Percentiles rank a stretch among this genome's conserved stretches.
Conservation (phyloP, 2,888 invertebrate species). For the Lasioglossum morio region DNA sequence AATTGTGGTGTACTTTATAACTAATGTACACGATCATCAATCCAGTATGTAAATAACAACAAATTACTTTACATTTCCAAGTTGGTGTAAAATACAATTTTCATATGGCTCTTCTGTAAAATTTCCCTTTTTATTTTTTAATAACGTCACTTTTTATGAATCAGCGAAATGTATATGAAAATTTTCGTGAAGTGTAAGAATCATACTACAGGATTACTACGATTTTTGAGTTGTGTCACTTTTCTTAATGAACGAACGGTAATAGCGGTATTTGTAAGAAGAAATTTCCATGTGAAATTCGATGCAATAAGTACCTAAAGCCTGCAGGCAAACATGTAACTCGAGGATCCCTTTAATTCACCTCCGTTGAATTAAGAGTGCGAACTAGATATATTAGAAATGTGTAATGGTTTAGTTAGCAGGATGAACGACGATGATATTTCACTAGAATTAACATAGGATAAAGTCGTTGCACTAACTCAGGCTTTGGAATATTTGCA, state of each 20-base stretch:
- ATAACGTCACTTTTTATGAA: too few relatives aligned
- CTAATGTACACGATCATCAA: too few relatives aligned
- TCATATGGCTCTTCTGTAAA: too few relatives aligned
- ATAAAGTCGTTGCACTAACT: conserved; percentile 8
- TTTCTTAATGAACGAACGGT: too few relatives aligned
- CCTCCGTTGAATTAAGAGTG: neutral
- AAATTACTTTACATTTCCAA: too few relatives aligned
- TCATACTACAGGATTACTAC: neutral
- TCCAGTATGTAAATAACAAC: too few relatives aligned
- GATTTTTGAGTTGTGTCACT: neutral
- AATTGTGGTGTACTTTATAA: too few relatives aligned
- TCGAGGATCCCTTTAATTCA: neutral
- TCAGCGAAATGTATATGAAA: too few relatives aligned
- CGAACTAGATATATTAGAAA: neutral
- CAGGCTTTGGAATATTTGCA: neutral
- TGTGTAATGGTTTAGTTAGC: neutral
- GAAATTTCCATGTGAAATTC: neutral
- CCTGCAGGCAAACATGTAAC: neutral
- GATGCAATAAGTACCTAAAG: neutral
- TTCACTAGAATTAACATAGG: neutral
- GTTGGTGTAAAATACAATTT: too few relatives aligned
- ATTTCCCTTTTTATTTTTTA: too few relatives aligned
- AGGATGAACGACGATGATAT: neutral
- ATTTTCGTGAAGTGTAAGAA: neutral
- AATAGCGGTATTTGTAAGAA: neutral